Evolutionary conservation across 2,113 vertebrate species (phyloP).

Genomic region (Sapayoa aenigma): DNA sequence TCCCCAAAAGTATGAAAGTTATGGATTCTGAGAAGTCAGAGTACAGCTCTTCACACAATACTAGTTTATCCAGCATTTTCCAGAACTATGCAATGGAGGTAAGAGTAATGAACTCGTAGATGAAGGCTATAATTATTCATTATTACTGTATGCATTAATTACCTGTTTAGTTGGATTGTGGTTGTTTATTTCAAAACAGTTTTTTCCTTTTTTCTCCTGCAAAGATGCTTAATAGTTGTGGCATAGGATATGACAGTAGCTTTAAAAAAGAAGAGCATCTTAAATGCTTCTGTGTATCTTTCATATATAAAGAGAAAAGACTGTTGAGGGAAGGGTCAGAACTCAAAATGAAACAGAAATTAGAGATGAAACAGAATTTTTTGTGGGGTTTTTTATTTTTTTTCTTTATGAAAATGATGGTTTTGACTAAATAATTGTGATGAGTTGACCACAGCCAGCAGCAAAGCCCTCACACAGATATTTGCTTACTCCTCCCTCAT

Average conservation of each 20-base stretch:
- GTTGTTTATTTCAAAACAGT: not conserved
- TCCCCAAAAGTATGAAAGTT: conserved; percentile 75
- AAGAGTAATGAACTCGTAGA: conserved; percentile 1
- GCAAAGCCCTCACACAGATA: not conserved
- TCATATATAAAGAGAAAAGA: not conserved
- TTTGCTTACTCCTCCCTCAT: not conserved
- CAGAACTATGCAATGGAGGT: conserved; percentile 97
- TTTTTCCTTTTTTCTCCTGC: not conserved
- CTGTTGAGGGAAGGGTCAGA: not conserved
- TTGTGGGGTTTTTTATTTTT: not conserved
- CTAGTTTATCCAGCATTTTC: conserved; percentile 94
- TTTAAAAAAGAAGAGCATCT: not conserved
- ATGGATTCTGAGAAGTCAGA: conserved; percentile 87
- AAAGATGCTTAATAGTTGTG: not conserved
- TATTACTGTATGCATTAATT: not conserved
- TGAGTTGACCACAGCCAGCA: not conserved
- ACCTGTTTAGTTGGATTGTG: not conserved
- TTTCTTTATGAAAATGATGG: not conserved
- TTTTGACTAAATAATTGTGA: not conserved
- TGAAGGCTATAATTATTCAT: not conserved
- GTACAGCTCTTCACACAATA: conserved; percentile 86
- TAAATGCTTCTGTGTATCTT: not conserved
- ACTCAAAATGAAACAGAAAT: not conserved
- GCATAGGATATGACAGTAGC: not conserved
- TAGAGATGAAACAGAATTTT: not conserved